phyloP scores from a whole-genome alignment of 2,797 vertebrate species.

The Siniperca scherzeri region DNA sequence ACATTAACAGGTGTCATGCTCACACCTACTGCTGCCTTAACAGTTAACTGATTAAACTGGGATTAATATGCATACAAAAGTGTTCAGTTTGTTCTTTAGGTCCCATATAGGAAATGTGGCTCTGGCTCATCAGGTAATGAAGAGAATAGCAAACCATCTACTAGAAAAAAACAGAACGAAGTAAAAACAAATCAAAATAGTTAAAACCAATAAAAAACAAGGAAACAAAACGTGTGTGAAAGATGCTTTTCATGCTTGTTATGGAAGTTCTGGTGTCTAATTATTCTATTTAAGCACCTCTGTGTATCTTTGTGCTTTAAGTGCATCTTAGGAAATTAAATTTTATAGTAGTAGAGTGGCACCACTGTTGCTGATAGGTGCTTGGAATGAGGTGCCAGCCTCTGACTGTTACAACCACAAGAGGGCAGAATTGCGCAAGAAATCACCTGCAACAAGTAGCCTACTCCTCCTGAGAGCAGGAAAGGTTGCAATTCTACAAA shows the following conservation, averaged over 20 bases:
- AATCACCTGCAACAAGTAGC: constrained; percentile 13
- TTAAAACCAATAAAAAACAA: background rate
- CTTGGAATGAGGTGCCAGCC: background rate
- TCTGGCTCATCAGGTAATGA: background rate
- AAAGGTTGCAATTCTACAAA: background rate
- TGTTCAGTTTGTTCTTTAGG: background rate
- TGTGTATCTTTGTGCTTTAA: background rate
- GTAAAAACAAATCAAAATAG: background rate
- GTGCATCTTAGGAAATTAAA: background rate
- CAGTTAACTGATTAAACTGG: background rate
- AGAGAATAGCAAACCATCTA: background rate
- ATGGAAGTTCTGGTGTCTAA: background rate
- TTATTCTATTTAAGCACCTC: background rate
- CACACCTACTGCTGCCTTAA: background rate
- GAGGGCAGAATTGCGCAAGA: constrained; percentile 84
- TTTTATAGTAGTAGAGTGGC: background rate
- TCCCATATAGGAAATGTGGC: background rate
- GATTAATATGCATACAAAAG: background rate
- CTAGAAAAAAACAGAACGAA: background rate
- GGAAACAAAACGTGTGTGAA: background rate
- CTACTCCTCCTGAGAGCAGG: background rate
- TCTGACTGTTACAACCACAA: constrained; percentile 34
- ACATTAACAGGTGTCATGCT: constrained; percentile 19
- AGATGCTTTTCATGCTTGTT: background rate
- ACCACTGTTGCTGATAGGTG: background rate